phyloP scores from a whole-genome alignment of 2,113 vertebrate genomes.

The Oryctolagus cuniculus region mOryCun1.1 NC_091434.1:69664501-69665000 shows the following conservation, averaged over 20 bases:
- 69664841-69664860: conserved; percentile 24
- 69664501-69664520: background rate
- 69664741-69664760: background rate
- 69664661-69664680: conserved; percentile 3
- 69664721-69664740: background rate
- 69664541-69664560: background rate
- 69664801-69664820: conserved; percentile 22
- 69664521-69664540: background rate
- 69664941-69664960: background rate
- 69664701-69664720: background rate
- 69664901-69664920: background rate
- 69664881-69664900: background rate
- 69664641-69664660: background rate
- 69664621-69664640: background rate
- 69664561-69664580: background rate
- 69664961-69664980: background rate
- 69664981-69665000: no score
- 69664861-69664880: background rate
- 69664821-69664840: background rate
- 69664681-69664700: background rate
- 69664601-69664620: conserved; percentile 3
- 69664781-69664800: background rate
- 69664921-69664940: background rate
- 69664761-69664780: background rate
- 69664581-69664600: background rate